Conservation (phyloP, 2,113 vertebrate genomes). For the Platysternon megacephalum region DNA sequence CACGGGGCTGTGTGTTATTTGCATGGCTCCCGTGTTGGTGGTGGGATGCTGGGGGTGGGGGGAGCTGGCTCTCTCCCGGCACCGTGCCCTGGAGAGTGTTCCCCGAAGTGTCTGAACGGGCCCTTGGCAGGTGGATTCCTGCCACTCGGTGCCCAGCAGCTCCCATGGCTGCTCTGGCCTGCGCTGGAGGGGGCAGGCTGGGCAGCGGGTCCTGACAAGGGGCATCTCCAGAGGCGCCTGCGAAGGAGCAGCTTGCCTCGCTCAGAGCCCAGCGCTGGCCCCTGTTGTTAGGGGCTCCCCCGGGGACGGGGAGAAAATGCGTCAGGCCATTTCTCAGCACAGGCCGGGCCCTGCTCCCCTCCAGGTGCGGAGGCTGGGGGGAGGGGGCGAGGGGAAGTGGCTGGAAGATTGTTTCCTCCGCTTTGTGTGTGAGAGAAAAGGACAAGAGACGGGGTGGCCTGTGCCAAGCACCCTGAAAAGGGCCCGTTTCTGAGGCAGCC, state of each 20-base stretch:
- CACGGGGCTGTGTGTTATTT: fast-evolving
- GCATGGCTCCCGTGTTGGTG: not conserved
- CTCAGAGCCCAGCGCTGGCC: not conserved
- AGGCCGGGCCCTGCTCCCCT: not conserved
- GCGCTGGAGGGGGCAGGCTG: not conserved
- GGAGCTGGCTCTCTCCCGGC: not conserved
- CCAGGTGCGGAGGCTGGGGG: not conserved
- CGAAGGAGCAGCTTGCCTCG: not conserved
- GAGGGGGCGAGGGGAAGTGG: conserved; percentile 7
- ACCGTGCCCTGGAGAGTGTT: no score
- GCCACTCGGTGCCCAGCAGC: no score
- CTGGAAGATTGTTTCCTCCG: conserved; percentile 51
- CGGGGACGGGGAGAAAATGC: not conserved
- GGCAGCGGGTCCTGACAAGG: not conserved
- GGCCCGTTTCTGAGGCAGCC: conserved; percentile 18
- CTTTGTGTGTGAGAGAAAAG: conserved; percentile 54
- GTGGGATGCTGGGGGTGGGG: not conserved
- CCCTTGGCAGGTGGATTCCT: no score
- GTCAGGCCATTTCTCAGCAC: not conserved
- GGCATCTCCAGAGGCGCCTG: no score
- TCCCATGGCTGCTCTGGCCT: not conserved
- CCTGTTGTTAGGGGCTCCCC: not conserved
- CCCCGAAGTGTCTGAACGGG: no score
- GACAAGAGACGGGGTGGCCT: conserved; percentile 31
- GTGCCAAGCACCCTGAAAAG: conserved; percentile 31